phyloP scores from a whole-genome alignment of 2,888 invertebrate species.

The Hymenopus coronatus region DNA sequence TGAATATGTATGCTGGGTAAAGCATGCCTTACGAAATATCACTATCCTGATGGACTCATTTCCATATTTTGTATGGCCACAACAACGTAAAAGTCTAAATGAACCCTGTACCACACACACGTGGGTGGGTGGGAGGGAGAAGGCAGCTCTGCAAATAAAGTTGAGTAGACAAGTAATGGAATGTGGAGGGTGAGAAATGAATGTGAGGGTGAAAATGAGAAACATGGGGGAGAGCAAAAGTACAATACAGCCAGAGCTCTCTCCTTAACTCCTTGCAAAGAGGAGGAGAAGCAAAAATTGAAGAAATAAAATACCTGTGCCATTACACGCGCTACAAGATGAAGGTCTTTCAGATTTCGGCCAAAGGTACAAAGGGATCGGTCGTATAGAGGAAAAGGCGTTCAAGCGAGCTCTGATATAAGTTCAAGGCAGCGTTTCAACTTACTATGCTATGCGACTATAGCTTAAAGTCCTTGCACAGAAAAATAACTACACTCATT shows the following conservation, averaged over 20 bases:
- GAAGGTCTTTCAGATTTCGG: neutral
- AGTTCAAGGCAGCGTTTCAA: neutral
- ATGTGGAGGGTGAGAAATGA: constrained; percentile 5
- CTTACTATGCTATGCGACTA: neutral
- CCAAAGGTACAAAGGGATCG: neutral
- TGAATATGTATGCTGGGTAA: neutral
- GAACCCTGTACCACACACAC: neutral
- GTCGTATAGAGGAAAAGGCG: neutral
- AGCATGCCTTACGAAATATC: neutral
- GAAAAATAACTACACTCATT: too few species aligned
- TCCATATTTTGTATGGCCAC: neutral
- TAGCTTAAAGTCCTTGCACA: neutral
- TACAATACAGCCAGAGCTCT: constrained; percentile 6
- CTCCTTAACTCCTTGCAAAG: neutral
- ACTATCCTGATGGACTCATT: neutral
- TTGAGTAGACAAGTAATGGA: neutral
- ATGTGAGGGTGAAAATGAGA: constrained; percentile 13
- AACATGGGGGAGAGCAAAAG: neutral
- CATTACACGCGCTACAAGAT: constrained; percentile 1
- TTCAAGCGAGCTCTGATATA: neutral
- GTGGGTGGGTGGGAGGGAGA: neutral
- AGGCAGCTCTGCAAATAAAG: neutral
- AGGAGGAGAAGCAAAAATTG: neutral
- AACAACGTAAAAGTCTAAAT: neutral
- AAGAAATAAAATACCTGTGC: constrained; percentile 17